A percentile compares a stretch with the other conserved stretches of the same genome.
Conservation (phyloP, 2,113 vertebrate genomes). For the Xenopus laevis region DNA sequence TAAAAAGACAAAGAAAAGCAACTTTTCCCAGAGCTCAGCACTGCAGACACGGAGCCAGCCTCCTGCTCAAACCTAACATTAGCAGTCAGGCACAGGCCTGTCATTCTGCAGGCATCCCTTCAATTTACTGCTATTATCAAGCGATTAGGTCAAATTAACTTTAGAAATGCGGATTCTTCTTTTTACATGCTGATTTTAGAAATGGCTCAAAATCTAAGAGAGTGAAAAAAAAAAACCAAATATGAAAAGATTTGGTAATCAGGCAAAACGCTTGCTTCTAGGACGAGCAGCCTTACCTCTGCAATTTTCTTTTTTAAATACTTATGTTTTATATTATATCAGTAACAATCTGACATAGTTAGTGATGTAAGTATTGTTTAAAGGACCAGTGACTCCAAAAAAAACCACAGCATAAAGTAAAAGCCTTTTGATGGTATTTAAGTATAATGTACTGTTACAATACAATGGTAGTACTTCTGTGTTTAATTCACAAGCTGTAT, state of each 20-base stretch:
- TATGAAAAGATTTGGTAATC: not conserved
- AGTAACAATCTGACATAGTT: not conserved
- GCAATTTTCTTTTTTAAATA: not conserved
- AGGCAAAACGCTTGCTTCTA: not conserved
- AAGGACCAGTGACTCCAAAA: no score
- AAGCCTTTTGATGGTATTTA: no score
- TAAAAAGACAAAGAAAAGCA: not conserved
- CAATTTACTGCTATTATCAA: slow-evolving; percentile 25
- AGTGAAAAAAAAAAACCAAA: not conserved
- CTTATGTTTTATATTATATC: not conserved
- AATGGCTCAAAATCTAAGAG: no score
- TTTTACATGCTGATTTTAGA: not conserved
- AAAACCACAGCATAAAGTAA: no score
- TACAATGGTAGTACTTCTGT: no score
- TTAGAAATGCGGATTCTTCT: slow-evolving; percentile 8
- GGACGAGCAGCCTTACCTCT: not conserved
- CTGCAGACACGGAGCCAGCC: not conserved
- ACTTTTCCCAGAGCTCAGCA: slow-evolving; percentile 2
- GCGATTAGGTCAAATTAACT: slow-evolving; percentile 31
- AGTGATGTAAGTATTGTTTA: not conserved
- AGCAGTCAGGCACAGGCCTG: slow-evolving; percentile 22
- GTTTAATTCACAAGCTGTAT: no score
- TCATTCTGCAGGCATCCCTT: slow-evolving; percentile 7
- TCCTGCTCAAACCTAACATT: slow-evolving; percentile 16
- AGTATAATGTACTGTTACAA: no score